Evolutionary conservation across 1,140 invertebrate species (phyloP), one percentile per base, ranked within the genome.

Genomic region (Papilio helenus): DNA sequence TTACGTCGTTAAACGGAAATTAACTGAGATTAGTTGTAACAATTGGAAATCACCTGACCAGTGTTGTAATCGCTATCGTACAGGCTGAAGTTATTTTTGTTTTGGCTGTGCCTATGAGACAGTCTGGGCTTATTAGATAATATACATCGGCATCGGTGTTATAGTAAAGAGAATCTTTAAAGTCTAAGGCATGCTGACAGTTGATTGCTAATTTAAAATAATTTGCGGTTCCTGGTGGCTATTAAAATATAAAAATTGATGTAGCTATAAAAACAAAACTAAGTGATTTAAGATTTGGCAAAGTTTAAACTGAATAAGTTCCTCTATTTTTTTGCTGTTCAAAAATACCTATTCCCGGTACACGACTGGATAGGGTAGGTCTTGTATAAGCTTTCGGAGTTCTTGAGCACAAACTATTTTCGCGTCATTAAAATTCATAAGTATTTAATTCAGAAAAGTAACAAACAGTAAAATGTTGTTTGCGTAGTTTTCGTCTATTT

Each of bases 31-130:
- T 68, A 76, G 72, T n/a, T 78, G 51, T 80, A 68, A 72, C 71
- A 83, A 83, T 74, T 77, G n/a, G 46, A 74, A 71, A 83, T 88
- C 88, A 89, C 84, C 87, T 89, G 88, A 89, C 80, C 85, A 79
- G 79, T 82, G 80, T 82, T 76, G 65, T 82, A 87, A 84, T 79
- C 58, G 79, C 86, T 85, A 90, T 89, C 85, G 88, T 85, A 82
- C 86, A 86, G 85, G 91, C 89, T 89, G 83, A 82, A 65, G 86
- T 89, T 93, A 93, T 93, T 93, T 93, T 84, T 81, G 90, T 90
- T 87, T 91, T 91, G 91, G 91, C 91, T 85, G 81, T 79, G 81
- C 79, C 80, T 72, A 82, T 81, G 74, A 77, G 81, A 61, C 26
- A 39, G 76, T 61, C 76, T 39, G 76, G 55, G 34, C 20, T 55